These are phyloP conservation scores for Sinotaia quadrata DNA, from an alignment of 2,888 invertebrate genomes.

Conservation along the genomic window DNA sequence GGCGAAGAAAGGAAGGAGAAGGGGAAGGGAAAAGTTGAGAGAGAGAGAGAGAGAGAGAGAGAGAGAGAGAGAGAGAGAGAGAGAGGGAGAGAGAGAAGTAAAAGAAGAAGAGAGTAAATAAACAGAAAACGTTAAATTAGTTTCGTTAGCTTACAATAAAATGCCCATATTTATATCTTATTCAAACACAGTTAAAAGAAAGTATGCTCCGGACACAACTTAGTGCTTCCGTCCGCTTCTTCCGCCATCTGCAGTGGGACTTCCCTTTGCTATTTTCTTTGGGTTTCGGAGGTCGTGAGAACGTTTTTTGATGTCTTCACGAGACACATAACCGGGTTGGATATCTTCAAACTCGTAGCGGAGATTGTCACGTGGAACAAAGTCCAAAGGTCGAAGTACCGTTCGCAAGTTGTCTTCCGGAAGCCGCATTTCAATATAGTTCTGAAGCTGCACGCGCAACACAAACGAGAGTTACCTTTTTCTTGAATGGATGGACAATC, in stretches of 20 bases:
- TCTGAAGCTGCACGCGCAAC: constrained; percentile 41
- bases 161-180: too few species aligned
- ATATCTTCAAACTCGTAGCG: constrained; percentile 58
- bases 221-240: too few species aligned
- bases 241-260: too few species aligned
- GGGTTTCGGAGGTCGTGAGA: constrained; percentile 56
- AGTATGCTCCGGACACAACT: too few species aligned
- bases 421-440: constrained; percentile 50
- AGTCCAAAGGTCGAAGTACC: constrained; percentile 44
- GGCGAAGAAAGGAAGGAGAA: background rate
- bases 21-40: too few species aligned
- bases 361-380: constrained; percentile 44
- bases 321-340: constrained; percentile 52
- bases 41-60: too few species aligned
- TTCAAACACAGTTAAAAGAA: too few species aligned
- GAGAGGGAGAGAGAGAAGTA: background rate
- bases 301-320: constrained; percentile 57
- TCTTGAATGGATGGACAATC: too few species aligned
- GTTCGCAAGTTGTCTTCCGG: constrained; percentile 56
- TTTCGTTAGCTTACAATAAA: too few species aligned
- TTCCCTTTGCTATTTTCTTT: constrained; percentile 45
- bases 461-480: too few species aligned
- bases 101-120: background rate
- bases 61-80: background rate
- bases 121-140: too few species aligned